A percentile compares a stretch with the other conserved stretches of the same genome.
These are phyloP conservation scores for Pangasius mekongensis DNA, from an alignment of 2,797 vertebrate species.

Conservation along the genomic window DNA sequence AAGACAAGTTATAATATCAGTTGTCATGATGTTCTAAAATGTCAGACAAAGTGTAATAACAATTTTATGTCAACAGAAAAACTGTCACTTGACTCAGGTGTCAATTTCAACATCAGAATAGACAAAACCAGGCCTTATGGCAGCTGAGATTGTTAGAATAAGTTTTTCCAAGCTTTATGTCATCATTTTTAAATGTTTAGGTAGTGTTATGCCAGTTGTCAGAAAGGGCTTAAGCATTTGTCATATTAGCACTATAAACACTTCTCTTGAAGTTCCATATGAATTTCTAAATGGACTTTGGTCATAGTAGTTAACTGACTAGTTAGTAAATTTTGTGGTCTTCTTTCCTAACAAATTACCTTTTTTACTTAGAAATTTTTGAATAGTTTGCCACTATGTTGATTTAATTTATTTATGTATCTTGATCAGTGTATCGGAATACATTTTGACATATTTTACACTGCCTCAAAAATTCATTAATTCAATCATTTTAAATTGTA, in stretches of 20 bases:
- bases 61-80: not conserved
- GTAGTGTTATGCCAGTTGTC: not conserved
- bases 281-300: not conserved
- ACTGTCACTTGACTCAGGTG: not conserved
- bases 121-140: not conserved
- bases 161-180: not conserved
- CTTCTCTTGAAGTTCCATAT: not conserved
- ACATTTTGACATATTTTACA: not conserved
- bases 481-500: not conserved
- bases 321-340: not conserved
- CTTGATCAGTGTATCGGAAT: not conserved
- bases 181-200: constrained; percentile 60
- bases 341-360: not conserved
- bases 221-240: not conserved
- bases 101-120: not conserved
- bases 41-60: not conserved
- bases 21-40: not conserved
- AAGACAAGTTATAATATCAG: not conserved
- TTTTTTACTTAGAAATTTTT: not conserved
- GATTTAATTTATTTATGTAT: not conserved
- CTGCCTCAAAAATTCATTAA: not conserved
- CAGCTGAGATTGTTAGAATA: not conserved
- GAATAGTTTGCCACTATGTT: not conserved
- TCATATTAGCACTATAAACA: not conserved
- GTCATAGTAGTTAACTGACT: not conserved